Base-by-base conservation (phyloP, 2,888 invertebrate species). In the Ctena decussata region DNA sequence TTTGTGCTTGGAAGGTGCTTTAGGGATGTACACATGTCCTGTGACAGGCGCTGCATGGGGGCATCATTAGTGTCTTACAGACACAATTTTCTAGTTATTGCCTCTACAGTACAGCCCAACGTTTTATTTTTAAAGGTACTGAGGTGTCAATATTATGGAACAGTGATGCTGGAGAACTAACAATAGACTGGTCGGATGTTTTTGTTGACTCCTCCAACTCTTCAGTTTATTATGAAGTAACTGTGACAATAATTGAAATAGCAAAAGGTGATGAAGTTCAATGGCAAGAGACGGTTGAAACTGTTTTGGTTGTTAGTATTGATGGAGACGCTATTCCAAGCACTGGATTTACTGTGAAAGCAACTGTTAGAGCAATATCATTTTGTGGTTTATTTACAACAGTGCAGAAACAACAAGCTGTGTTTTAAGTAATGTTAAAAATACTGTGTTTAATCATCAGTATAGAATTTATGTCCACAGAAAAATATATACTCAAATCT, bases 251-350 rank as follows among this genome's bases (percentile, higher is more conserved):
- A 18, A 37, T 30, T 5, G 79, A 79, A 21, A 69, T 78, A 5
- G 77, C 57, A 21, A 70, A 69, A 15, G 73, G 69, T n/a, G 81
- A 83, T 37, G 35, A 75, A 6, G 35, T 87, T 44, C 86, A 87
- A 37, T 87, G 86, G 86, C 84, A 84, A 69, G 83, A 86, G 53
- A 86, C 86, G 18, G 60, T 21, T 8, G 41, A 81, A n/a, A 73
- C 78, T 18, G 24, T 11, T 15, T 41, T 86, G 39, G 76, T 57
- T 35, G 30, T 79, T 8, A 60, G 37, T 35, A 46, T 85, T 1
- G 57, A 72, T 44, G 69, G 32, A 1, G 27, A 71, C 41, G 46
- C 72, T 3, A 60, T 71, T 27, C 49, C 73, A 11, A 70, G 41
- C 3, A n/a, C 49, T 15, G 74, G 69, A 6, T 70, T 49, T n/a